Conservation (phyloP, 2,888 invertebrate genomes). For the Melanostoma scalare region DNA sequence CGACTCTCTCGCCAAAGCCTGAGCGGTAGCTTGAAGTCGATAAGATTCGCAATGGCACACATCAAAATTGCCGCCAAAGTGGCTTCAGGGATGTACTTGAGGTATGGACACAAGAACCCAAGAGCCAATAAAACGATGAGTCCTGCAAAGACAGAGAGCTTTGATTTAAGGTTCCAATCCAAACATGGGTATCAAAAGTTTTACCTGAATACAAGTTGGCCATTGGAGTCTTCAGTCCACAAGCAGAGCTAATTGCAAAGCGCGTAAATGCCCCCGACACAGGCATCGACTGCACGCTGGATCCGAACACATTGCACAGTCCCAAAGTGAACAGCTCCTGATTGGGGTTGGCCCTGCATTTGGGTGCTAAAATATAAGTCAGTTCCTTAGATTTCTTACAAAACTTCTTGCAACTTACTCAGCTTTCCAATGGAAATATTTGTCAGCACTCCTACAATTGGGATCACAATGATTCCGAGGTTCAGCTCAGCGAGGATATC, state of each 20-base stretch:
- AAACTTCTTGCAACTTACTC: constrained; percentile 84
- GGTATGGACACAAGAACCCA: constrained; percentile 93
- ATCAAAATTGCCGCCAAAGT: constrained; percentile 94
- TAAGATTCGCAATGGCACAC: constrained; percentile 87
- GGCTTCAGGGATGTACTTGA: constrained; percentile 92
- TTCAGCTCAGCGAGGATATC: constrained; percentile 89
- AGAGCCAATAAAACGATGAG: constrained; percentile 91
- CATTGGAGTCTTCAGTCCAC: constrained; percentile 93
- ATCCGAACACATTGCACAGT: constrained; percentile 90
- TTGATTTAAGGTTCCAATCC: constrained; percentile 2
- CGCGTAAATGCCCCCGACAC: constrained; percentile 93
- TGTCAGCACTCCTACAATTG: constrained; percentile 93
- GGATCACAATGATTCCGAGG: constrained; percentile 90
- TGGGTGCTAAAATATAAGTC: constrained; percentile 83
- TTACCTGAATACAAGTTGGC: constrained; percentile 80
- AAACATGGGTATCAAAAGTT: background rate
- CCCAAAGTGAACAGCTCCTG: constrained; percentile 95
- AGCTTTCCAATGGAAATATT: constrained; percentile 97
- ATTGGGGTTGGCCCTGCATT: constrained; percentile 89
- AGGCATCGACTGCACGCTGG: constrained; percentile 93
- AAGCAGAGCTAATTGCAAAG: constrained; percentile 93
- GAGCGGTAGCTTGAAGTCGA: constrained; percentile 83
- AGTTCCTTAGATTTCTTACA: background rate
- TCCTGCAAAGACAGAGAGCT: constrained; percentile 83
- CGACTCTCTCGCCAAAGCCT: constrained; percentile 85